Conservation (phyloP, 2,888 invertebrate species). For the Tolmerus cingulatus region DNA sequence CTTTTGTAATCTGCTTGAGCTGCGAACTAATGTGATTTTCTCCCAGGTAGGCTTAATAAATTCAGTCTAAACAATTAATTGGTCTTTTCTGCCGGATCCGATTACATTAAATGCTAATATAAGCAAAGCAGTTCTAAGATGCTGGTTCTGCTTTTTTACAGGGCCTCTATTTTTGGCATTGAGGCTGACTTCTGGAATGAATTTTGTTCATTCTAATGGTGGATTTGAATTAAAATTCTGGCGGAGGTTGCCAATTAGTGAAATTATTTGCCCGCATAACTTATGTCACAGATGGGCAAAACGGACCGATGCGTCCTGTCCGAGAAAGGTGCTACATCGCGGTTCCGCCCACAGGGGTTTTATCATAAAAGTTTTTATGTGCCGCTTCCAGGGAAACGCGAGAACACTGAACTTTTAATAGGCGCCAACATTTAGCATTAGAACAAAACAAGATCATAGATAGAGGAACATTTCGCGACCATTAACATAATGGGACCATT, state of each 20-base stretch:
- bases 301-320: not conserved
- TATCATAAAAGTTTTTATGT: not conserved
- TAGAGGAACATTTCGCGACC: not conserved
- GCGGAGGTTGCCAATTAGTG: slow-evolving; percentile 12
- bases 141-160: not conserved
- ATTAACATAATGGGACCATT: slow-evolving; percentile 22
- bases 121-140: not conserved
- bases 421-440: not conserved
- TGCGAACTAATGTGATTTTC: not conserved
- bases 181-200: not conserved
- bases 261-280: not conserved
- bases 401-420: slow-evolving; percentile 23
- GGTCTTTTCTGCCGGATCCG: not conserved
- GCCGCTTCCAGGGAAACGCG: not conserved
- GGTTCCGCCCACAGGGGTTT: not conserved
- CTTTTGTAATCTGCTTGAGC: not conserved
- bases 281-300: slow-evolving; percentile 21
- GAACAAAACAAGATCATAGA: not conserved
- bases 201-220: not conserved
- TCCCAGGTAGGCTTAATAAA: not conserved
- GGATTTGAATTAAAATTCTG: not conserved
- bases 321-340: not conserved
- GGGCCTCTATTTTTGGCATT: not conserved
- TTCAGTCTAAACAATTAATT: not conserved
- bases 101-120: not conserved